Evolutionary conservation across 2,113 vertebrate genomes (phyloP).

Genomic region (Odontesthes bonariensis): DNA sequence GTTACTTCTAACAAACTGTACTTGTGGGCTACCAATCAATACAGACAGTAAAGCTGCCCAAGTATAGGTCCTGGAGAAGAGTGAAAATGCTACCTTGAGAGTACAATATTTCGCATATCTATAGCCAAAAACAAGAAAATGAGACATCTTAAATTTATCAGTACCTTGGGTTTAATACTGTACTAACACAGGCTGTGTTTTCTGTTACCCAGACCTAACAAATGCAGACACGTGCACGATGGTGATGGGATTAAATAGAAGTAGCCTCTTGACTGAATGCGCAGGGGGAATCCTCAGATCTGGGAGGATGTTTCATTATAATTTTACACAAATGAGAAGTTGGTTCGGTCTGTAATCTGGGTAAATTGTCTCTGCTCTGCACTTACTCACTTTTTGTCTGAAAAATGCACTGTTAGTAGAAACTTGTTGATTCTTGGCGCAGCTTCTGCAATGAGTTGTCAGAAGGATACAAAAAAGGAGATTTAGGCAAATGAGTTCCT

Average conservation of each 20-base stretch:
- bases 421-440: slow-evolving; percentile 41
- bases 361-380: slow-evolving; percentile 21
- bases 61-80: slow-evolving; percentile 18
- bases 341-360: slow-evolving; percentile 15
- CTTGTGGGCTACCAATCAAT: slow-evolving; percentile 6
- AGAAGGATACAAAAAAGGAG: slow-evolving; percentile 58
- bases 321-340: slow-evolving; percentile 21
- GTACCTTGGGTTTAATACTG: slow-evolving; percentile 69
- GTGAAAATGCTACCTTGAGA: slow-evolving; percentile 51
- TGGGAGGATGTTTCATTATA: slow-evolving; percentile 27
- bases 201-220: slow-evolving; percentile 27
- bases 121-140: slow-evolving; percentile 37
- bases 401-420: slow-evolving; percentile 31
- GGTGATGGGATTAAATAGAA: slow-evolving; percentile 63
- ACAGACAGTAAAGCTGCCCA: slow-evolving; percentile 27
- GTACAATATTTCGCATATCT: slow-evolving; percentile 34
- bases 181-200: slow-evolving; percentile 25
- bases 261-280: slow-evolving; percentile 49
- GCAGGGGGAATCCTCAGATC: slow-evolving; percentile 29
- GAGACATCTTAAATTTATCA: slow-evolving; percentile 43
- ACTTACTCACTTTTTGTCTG: slow-evolving; percentile 21
- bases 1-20: slow-evolving; percentile 4
- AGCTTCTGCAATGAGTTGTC: slow-evolving; percentile 48
- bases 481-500: slow-evolving; percentile 33
- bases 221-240: slow-evolving; percentile 20